A percentile compares a stretch with the other conserved stretches of the same genome.
These are phyloP conservation scores for Thaleichthys pacificus DNA, from an alignment of 2,797 vertebrate genomes.

Conservation along the genomic window DNA sequence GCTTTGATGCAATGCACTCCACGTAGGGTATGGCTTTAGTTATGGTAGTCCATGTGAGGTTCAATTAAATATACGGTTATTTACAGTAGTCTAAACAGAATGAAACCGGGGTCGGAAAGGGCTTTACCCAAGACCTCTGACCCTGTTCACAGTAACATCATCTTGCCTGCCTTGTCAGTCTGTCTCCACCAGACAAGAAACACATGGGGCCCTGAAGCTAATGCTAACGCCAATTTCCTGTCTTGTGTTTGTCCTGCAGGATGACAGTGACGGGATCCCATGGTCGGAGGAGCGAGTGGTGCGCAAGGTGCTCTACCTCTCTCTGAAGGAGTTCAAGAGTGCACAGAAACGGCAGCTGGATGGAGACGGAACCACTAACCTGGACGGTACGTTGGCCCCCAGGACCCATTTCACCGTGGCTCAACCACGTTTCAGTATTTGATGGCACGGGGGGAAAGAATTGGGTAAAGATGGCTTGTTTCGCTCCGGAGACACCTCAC, in stretches of 20 bases:
- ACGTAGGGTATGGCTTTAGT: not conserved
- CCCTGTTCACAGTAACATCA: constrained; percentile 51
- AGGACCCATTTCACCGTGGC: no score
- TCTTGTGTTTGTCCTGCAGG: constrained; percentile 72
- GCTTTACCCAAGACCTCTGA: constrained; percentile 29
- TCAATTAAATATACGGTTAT: not conserved
- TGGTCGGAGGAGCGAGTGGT: constrained; percentile 99
- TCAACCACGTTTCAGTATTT: no score
- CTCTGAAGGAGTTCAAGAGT: constrained; percentile 98
- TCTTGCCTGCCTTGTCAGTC: constrained; percentile 16
- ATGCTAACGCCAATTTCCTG: constrained; percentile 14
- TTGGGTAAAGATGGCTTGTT: no score
- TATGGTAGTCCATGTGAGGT: not conserved
- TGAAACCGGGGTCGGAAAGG: not conserved
- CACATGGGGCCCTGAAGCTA: constrained; percentile 39
- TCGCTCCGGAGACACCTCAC: no score
- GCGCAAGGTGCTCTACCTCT: constrained; percentile 98
- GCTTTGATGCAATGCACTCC: not conserved
- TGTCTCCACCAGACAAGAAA: constrained; percentile 54
- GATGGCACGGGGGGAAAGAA: no score
- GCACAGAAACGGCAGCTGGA: constrained; percentile 94
- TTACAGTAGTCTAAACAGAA: not conserved
- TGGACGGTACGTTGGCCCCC: constrained; percentile 81
- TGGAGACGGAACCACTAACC: constrained; percentile 83
- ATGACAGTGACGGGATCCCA: constrained; percentile 99